These are phyloP conservation scores for Neoaliturus tenellus DNA, from an alignment of 2,888 invertebrate species.

Conservation along the genomic window DNA sequence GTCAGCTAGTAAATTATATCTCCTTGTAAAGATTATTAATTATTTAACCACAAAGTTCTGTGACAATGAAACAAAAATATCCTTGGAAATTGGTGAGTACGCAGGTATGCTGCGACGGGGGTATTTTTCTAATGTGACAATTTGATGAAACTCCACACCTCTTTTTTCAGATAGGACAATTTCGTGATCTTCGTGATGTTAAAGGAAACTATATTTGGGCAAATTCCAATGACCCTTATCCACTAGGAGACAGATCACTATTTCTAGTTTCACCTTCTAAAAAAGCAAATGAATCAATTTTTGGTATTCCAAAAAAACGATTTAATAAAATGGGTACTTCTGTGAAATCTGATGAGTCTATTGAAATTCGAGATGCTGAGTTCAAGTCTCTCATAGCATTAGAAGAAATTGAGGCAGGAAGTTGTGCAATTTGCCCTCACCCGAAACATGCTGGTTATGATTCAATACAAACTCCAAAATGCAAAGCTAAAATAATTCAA, in stretches of 20 bases:
- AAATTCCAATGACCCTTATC: slow-evolving; percentile 41
- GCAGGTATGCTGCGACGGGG: no score
- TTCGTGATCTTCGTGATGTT: slow-evolving; percentile 10
- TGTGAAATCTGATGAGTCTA: not conserved
- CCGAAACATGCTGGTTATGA: not conserved
- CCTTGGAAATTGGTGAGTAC: no score
- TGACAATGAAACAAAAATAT: no score
- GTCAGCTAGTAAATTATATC: no score
- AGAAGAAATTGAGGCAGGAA: not conserved
- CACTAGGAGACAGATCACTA: slow-evolving; percentile 14
- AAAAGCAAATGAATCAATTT: not conserved
- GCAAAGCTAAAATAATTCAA: not conserved
- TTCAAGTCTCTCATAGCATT: slow-evolving; percentile 35
- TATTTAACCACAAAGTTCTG: no score
- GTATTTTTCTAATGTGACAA: no score
- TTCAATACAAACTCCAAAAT: not conserved
- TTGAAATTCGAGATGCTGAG: slow-evolving; percentile 28
- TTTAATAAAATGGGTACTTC: not conserved
- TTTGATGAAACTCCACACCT: no score
- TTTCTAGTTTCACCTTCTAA: slow-evolving; percentile 41
- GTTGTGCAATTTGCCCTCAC: slow-evolving; percentile 12
- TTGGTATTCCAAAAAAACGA: not conserved
- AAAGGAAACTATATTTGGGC: slow-evolving; percentile 8
- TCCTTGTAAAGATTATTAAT: no score
- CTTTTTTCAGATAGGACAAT: slow-evolving; percentile 50